Base-by-base conservation (phyloP, 1,140 invertebrate species). In the Heterodera schachtii region DNA sequence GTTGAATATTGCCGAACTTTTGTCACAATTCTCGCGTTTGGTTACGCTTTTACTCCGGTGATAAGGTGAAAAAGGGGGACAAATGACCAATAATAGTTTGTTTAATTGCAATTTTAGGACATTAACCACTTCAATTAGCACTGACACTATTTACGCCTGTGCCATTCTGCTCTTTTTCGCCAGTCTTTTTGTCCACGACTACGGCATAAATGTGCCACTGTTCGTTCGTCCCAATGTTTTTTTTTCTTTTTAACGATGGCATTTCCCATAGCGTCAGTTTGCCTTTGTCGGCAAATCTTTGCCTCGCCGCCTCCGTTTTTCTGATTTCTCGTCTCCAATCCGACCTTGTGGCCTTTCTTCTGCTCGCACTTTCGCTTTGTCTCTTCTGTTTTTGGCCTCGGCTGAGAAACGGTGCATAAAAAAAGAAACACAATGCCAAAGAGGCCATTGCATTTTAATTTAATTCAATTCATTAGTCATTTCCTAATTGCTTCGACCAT, bases 131-230 rank as follows among this genome's bases (percentile, higher is more conserved):
- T 96, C 95, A 0, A 94, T 98, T 0, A 96, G 95, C 87, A 98
- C 96, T 1, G 96, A 98, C 90, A 97, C 96, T 3, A 97, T 98
- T 88, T 97, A 97, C 88, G 94, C 94, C 1, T 95, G 94, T 92
- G 93, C 95, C 41, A 93, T 94, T 73, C 92, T 95, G 60, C 95
- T 96, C 93, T 93, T 98, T 90, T 85, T 95, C 0, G 91, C 94
- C 7, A 95, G 98, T 91, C 91, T 98, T 57, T 92, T 95, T 79
- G 96, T 96, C 88, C 95, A 94, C 88, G 94, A 98, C 90, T 98
- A 98, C 90, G 94, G 95, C 19, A 92, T 95, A 2, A 92, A 93
- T 64, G 94, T 93, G 60, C 93, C 95, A 21, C 90, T 92, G 92
- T 92, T 89, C 88, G 88, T 82, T 47, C 46, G 44, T 60, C 49